Evolutionary conservation across 2,888 invertebrate genomes (phyloP).

Genomic region (Podabrus alpinus): DNA sequence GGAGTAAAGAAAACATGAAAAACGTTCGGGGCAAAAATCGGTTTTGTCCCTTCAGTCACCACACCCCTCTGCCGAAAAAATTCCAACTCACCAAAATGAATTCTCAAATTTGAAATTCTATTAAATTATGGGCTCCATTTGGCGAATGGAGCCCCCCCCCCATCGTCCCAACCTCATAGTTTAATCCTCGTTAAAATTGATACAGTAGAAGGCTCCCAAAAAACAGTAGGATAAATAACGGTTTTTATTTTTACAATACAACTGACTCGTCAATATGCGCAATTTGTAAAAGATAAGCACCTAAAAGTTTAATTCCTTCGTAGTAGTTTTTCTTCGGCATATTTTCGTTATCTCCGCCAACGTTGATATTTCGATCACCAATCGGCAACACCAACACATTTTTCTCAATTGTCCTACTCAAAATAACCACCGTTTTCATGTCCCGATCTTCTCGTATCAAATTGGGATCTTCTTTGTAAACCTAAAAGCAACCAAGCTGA

Average conservation of each 20-base stretch:
- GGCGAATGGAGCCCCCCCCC: too few species aligned
- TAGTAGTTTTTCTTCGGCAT: constrained; percentile 52
- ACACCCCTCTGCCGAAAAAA: too few species aligned
- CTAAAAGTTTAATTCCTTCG: constrained; percentile 56
- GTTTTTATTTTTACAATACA: neutral
- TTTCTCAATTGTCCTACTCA: constrained; percentile 51
- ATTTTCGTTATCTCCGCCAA: constrained; percentile 52
- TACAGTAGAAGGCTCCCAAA: too few species aligned
- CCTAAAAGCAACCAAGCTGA: constrained; percentile 40
- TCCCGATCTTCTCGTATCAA: constrained; percentile 55
- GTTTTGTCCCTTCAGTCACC: too few species aligned
- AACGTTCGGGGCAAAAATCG: too few species aligned
- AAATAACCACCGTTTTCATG: constrained; percentile 50
- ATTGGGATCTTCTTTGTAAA: constrained; percentile 56
- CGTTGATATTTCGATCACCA: constrained; percentile 47
- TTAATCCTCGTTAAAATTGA: too few species aligned
- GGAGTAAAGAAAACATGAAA: too few species aligned
- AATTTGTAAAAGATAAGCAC: constrained; percentile 53
- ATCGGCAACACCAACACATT: constrained; percentile 54
- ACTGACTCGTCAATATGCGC: neutral
- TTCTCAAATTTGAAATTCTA: too few species aligned
- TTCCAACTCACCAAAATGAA: too few species aligned
- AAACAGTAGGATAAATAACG: neutral
- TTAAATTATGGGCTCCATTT: too few species aligned
- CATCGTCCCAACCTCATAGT: too few species aligned